Evolutionary conservation across 2,797 vertebrate species (phyloP).

Genomic region (Acanthopagrus latus): DNA sequence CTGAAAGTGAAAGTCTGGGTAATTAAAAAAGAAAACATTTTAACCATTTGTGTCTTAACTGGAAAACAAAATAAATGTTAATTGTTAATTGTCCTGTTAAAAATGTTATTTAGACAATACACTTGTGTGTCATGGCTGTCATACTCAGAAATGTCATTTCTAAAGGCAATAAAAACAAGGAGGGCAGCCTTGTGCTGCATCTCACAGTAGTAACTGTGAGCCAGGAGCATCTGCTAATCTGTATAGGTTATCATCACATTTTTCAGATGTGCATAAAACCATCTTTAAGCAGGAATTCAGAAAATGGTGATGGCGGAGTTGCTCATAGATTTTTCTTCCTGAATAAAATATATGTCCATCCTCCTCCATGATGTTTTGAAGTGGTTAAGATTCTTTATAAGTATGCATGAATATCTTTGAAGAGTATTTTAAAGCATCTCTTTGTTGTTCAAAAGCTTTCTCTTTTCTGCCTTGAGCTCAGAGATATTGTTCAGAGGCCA

Average conservation of each 20-base stretch:
- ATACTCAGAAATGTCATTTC: conserved; percentile 3
- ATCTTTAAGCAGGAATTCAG: background rate
- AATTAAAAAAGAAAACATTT: background rate
- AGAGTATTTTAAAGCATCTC: conserved; percentile 11
- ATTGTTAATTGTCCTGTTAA: no score
- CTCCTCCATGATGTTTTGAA: conserved; percentile 3
- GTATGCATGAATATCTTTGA: conserved; percentile 3
- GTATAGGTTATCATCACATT: conserved; percentile 16
- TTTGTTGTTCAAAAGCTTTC: conserved; percentile 34
- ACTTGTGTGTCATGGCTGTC: background rate
- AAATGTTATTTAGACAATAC: background rate
- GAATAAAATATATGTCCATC: background rate
- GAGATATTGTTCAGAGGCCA: conserved; percentile 19
- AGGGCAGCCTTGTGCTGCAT: background rate
- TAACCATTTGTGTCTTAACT: background rate
- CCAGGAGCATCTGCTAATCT: conserved; percentile 25
- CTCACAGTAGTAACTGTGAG: background rate
- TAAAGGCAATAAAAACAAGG: background rate
- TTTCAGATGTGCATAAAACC: background rate
- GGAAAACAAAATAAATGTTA: background rate
- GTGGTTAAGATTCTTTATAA: background rate
- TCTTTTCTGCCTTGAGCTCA: background rate
- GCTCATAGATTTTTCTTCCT: background rate
- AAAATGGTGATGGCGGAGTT: background rate
- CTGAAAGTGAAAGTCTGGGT: background rate